Evolutionary conservation across 1,140 invertebrate genomes (phyloP).

Genomic region (Nilaparvata lugens): DNA sequence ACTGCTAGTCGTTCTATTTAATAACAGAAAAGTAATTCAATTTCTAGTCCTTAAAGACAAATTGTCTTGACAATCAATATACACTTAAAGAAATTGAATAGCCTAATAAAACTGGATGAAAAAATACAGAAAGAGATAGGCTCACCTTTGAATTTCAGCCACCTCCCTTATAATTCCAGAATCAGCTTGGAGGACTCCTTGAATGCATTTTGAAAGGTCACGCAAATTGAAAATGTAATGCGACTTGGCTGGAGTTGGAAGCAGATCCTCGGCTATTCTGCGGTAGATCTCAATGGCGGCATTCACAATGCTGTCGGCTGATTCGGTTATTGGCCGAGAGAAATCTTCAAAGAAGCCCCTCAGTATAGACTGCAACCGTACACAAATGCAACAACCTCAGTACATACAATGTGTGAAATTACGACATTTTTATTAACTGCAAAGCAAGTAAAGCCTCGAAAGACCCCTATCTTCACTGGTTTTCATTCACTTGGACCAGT

Average conservation of each 20-base stretch:
- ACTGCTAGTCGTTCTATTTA: too few relatives aligned
- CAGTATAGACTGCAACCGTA: slow-evolving; percentile 49
- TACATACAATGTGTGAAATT: too few relatives aligned
- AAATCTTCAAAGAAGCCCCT: slow-evolving; percentile 70
- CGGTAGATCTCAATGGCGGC: slow-evolving; percentile 74
- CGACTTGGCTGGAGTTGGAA: slow-evolving; percentile 80
- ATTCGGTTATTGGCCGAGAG: slow-evolving; percentile 52
- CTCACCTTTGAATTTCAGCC: slow-evolving; percentile 52
- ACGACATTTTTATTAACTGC: too few relatives aligned
- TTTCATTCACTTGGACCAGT: too few relatives aligned
- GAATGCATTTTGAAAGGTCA: slow-evolving; percentile 82
- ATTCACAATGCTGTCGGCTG: slow-evolving; percentile 62
- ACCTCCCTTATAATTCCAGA: slow-evolving; percentile 50
- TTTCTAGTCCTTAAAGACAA: too few relatives aligned
- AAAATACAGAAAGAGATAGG: not conserved
- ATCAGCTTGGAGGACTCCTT: slow-evolving; percentile 70
- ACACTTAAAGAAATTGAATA: too few relatives aligned
- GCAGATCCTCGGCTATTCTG: slow-evolving; percentile 61
- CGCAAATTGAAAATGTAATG: slow-evolving; percentile 89
- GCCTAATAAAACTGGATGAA: too few relatives aligned
- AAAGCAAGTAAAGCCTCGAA: too few relatives aligned
- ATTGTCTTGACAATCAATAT: too few relatives aligned
- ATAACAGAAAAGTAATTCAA: too few relatives aligned
- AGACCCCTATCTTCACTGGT: too few relatives aligned
- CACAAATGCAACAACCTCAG: too few relatives aligned